phyloP scores from a whole-genome alignment of 2,888 invertebrate genomes.

The Trisateles emortualis region DNA sequence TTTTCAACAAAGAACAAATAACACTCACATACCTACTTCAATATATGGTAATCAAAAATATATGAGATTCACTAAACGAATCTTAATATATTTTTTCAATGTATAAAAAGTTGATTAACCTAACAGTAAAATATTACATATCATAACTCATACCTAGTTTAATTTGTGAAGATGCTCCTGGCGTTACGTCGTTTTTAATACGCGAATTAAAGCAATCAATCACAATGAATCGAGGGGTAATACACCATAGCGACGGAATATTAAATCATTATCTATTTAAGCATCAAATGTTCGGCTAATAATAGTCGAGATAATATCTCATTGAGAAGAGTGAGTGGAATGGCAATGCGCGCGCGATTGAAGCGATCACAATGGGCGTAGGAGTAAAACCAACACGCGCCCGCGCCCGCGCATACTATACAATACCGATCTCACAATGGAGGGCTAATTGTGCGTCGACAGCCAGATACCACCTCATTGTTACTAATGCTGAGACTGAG shows the following conservation, averaged over 20 bases:
- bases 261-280: constrained; percentile 74
- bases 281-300: constrained; percentile 70
- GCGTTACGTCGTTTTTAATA: constrained; percentile 60
- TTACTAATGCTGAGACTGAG: constrained; percentile 58
- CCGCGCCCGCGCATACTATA: constrained; percentile 71
- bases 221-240: constrained; percentile 65
- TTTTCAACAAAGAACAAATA: constrained; percentile 40
- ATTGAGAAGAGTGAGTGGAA: constrained; percentile 68
- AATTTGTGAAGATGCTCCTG: constrained; percentile 51
- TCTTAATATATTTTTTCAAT: neutral
- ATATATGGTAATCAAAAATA: neutral
- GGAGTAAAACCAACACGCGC: constrained; percentile 80
- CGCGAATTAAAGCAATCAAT: constrained; percentile 70
- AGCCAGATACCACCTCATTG: constrained; percentile 70
- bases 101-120: constrained; percentile 12
- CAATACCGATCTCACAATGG: constrained; percentile 74
- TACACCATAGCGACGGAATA: constrained; percentile 54
- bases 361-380: constrained; percentile 79
- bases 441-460: constrained; percentile 84
- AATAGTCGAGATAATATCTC: constrained; percentile 77
- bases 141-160: constrained; percentile 29
- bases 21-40: neutral
- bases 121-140: constrained; percentile 9
- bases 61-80: neutral
- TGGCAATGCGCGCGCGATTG: constrained; percentile 71